Conservation (phyloP, 2,113 vertebrate species). For the Canis aureus region DNA sequence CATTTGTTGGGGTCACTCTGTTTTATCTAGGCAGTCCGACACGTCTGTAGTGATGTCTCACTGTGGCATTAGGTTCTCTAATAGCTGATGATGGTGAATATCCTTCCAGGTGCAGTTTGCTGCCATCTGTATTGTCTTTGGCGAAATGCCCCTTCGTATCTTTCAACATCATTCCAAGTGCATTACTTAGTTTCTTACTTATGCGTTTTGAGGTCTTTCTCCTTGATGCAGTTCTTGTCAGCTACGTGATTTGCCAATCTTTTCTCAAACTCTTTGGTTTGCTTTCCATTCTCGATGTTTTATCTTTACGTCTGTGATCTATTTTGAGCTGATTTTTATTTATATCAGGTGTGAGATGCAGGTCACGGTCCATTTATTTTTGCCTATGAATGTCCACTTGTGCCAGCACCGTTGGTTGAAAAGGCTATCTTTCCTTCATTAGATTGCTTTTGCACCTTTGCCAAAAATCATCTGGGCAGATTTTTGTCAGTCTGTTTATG, state of each 20-base stretch:
- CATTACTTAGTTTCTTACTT: not conserved
- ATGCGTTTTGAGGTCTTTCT: not conserved
- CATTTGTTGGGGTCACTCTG: not conserved
- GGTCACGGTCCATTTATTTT: constrained; percentile 10
- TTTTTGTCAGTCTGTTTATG: not conserved
- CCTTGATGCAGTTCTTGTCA: not conserved
- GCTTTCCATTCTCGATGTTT: not conserved
- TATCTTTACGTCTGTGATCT: not conserved
- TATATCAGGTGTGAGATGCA: not conserved
- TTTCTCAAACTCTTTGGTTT: not conserved
- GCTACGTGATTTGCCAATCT: not conserved
- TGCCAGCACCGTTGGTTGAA: not conserved
- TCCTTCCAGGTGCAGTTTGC: not conserved
- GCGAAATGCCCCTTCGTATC: not conserved
- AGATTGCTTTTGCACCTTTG: constrained; percentile 4
- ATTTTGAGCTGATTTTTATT: constrained; percentile 28
- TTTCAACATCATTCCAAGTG: not conserved
- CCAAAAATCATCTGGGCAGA: not conserved
- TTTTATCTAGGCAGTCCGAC: constrained; percentile 1
- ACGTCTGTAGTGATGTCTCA: not conserved
- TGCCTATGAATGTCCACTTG: not conserved
- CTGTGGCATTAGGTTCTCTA: not conserved
- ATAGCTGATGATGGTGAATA: not conserved
- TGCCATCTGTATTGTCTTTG: not conserved
- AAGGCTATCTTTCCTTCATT: not conserved